Percentiles rank a stretch among this genome's conserved stretches.
Conservation (phyloP, 1,140 invertebrate species). For the Musca vetustissima region DNA sequence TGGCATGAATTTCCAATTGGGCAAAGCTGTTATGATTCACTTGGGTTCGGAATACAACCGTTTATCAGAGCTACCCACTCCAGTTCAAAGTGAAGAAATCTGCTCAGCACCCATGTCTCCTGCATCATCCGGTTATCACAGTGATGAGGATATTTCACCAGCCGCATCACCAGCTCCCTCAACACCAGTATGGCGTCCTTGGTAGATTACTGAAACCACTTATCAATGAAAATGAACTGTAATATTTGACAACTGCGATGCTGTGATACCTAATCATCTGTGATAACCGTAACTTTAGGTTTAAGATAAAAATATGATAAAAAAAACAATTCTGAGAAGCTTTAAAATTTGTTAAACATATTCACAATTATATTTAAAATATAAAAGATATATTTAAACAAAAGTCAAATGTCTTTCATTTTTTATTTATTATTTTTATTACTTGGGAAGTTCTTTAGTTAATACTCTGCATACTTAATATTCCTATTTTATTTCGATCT, state of each 20-base stretch:
- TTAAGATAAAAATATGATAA: not conserved
- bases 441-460: too few relatives aligned
- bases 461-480: too few relatives aligned
- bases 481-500: too few relatives aligned
- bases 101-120: conserved; percentile 34
- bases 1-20: conserved; percentile 79
- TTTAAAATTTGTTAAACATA: conserved; percentile 13
- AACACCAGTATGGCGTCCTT: conserved; percentile 46
- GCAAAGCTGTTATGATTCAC: conserved; percentile 84
- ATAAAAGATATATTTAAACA: too few relatives aligned
- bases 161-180: conserved; percentile 15
- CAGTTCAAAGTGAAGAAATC: conserved; percentile 23
- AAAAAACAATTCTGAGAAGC: too few relatives aligned
- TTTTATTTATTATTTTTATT: too few relatives aligned
- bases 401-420: too few relatives aligned
- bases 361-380: too few relatives aligned
- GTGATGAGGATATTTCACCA: conserved; percentile 37
- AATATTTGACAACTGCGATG: not conserved
- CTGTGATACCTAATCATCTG: too few relatives aligned
- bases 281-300: conserved; percentile 3
- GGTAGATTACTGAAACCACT: conserved; percentile 32
- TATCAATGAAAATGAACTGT: not conserved
- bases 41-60: conserved; percentile 79
- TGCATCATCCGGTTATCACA: conserved; percentile 51
- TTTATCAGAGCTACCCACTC: conserved; percentile 52